These are phyloP conservation scores for Pomatostomus ruficeps DNA, from an alignment of 2,113 vertebrate genomes.

Conservation along the genomic window DNA sequence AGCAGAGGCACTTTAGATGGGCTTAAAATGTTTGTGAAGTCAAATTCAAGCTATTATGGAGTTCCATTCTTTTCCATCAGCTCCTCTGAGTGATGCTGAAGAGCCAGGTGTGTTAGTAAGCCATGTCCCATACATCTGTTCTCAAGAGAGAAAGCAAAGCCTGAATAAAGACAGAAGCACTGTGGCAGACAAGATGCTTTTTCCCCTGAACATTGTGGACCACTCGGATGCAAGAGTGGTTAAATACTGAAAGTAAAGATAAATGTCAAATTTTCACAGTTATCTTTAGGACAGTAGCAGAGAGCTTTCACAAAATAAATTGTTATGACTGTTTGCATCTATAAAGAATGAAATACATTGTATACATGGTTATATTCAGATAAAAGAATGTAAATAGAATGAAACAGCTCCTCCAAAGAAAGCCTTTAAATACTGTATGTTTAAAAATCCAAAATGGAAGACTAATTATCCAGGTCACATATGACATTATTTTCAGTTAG, in stretches of 20 bases:
- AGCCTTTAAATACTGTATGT: background rate
- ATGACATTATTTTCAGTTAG: background rate
- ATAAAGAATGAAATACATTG: background rate
- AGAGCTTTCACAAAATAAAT: background rate
- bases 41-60: background rate
- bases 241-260: background rate
- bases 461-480: background rate
- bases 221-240: background rate
- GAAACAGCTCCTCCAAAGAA: background rate
- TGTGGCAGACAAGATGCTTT: background rate
- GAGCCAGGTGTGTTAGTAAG: background rate
- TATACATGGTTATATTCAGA: background rate
- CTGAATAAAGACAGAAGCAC: background rate
- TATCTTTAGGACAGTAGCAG: background rate
- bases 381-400: background rate
- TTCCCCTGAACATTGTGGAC: background rate
- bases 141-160: background rate
- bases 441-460: background rate
- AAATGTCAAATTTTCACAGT: background rate
- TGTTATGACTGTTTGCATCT: background rate
- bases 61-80: constrained; percentile 1
- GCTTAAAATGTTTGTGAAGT: background rate
- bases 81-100: background rate
- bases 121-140: background rate
- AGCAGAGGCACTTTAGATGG: background rate